Evolutionary conservation across 2,113 vertebrate species (phyloP).

Genomic region (Pterophyllum scalare): DNA sequence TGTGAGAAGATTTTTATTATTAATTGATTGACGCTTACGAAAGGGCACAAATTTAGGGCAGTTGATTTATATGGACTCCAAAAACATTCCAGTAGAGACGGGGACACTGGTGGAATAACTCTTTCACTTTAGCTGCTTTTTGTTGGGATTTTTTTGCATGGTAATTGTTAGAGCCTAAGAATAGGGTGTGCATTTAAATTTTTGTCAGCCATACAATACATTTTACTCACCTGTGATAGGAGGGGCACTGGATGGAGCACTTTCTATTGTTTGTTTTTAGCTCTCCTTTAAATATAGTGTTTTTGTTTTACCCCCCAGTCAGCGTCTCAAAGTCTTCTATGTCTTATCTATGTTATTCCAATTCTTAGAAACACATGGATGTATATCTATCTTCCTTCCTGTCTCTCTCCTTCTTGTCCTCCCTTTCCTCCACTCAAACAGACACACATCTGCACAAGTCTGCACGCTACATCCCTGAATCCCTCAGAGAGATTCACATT

Average conservation of each 20-base stretch:
- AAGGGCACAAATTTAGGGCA: slow-evolving; percentile 79
- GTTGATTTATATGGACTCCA: slow-evolving; percentile 74
- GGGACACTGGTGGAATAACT: slow-evolving; percentile 39
- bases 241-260: slow-evolving; percentile 86
- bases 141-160: slow-evolving; percentile 1
- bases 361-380: slow-evolving; percentile 59
- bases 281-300: slow-evolving; percentile 69
- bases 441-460: slow-evolving; percentile 42
- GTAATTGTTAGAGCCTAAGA: slow-evolving; percentile 16
- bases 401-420: slow-evolving; percentile 55
- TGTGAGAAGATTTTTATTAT: slow-evolving; percentile 10
- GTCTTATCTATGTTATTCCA: slow-evolving; percentile 78
- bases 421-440: slow-evolving; percentile 46
- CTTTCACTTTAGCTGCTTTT: slow-evolving; percentile 41
- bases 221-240: slow-evolving; percentile 59
- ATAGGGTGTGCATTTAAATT: slow-evolving; percentile 40
- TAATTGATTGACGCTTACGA: slow-evolving; percentile 21
- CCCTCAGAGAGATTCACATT: slow-evolving; percentile 45
- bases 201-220: slow-evolving; percentile 35
- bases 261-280: slow-evolving; percentile 58
- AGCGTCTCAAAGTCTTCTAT: slow-evolving; percentile 78
- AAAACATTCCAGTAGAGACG: slow-evolving; percentile 42
- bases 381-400: slow-evolving; percentile 57
- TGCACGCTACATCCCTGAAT: slow-evolving; percentile 44
- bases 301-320: slow-evolving; percentile 71